Conservation (phyloP, 1,140 invertebrate species). For the Apis florea region DNA sequence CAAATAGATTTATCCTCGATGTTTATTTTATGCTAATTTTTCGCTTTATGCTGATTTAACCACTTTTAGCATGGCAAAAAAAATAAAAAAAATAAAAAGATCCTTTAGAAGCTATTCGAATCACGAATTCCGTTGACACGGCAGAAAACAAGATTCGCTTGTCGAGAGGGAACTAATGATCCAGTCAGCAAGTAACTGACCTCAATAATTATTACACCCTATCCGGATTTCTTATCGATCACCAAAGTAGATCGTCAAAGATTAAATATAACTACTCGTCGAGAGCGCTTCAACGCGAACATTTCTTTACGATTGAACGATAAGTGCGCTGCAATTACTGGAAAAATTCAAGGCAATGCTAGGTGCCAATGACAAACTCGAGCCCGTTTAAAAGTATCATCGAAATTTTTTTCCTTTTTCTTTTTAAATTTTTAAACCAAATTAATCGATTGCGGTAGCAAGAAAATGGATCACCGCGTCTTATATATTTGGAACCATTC, state of each 20-base stretch:
- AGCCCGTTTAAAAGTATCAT: not conserved
- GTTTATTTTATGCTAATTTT: not conserved
- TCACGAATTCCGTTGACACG: not conserved
- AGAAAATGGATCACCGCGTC: not conserved
- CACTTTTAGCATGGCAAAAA: not conserved
- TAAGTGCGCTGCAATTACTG: conserved; percentile 40
- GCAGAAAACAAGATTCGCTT: conserved; percentile 21
- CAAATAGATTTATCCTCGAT: not conserved
- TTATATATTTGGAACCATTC: too few species aligned
- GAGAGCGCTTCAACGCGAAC: not conserved
- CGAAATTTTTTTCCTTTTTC: too few species aligned
- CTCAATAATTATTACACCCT: not conserved
- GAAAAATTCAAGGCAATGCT: conserved; percentile 30
- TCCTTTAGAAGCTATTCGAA: not conserved
- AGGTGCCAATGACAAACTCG: not conserved
- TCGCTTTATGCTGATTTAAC: not conserved
- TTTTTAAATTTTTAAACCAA: too few species aligned
- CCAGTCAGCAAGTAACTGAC: conserved; percentile 13
- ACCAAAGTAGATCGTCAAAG: not conserved
- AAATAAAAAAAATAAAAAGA: too few species aligned
- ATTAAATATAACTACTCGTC: conserved; percentile 10
- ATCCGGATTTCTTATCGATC: not conserved
- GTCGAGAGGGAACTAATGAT: conserved; percentile 1
- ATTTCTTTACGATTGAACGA: conserved; percentile 15
- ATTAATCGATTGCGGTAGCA: not conserved